Conservation (phyloP, 2,888 invertebrate species). For the Drosophila helvetica region DNA sequence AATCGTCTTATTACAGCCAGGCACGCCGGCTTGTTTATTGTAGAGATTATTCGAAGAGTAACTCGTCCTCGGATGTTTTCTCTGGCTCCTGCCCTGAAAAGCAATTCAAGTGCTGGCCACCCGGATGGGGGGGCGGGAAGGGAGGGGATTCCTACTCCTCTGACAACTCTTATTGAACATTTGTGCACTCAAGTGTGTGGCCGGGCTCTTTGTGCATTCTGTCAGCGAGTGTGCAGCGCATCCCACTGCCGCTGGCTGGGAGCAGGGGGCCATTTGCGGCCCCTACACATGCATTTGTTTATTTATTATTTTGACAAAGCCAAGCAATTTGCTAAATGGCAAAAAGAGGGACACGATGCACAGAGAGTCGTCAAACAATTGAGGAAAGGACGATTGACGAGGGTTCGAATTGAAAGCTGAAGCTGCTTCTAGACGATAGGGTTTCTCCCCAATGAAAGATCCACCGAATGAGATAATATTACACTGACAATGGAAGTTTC, state of each 20-base stretch:
- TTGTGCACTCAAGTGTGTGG: slow-evolving; percentile 77
- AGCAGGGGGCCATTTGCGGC: slow-evolving; percentile 37
- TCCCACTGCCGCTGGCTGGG: slow-evolving; percentile 18
- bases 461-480: too few relatives aligned
- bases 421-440: slow-evolving; percentile 2
- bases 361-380: slow-evolving; percentile 63
- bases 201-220: slow-evolving; percentile 64
- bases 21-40: slow-evolving; percentile 66
- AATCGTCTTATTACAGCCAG: slow-evolving; percentile 67
- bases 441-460: too few relatives aligned
- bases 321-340: slow-evolving; percentile 75
- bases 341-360: slow-evolving; percentile 46
- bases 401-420: slow-evolving; percentile 17
- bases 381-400: slow-evolving; percentile 35
- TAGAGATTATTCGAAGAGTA: slow-evolving; percentile 57
- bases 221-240: slow-evolving; percentile 37
- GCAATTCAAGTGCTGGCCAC: slow-evolving; percentile 53
- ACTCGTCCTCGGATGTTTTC: slow-evolving; percentile 23
- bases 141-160: not conserved
- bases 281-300: slow-evolving; percentile 59
- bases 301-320: slow-evolving; percentile 79
- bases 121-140: too few relatives aligned
- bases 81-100: slow-evolving; percentile 37
- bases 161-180: slow-evolving; percentile 73
- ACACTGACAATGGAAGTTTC: too few relatives aligned